A percentile compares a stretch with the other conserved stretches of the same genome.
These are phyloP conservation scores for Bryconaethiops microstoma DNA, from an alignment of 2,797 vertebrate species.

Conservation along the genomic window DNA sequence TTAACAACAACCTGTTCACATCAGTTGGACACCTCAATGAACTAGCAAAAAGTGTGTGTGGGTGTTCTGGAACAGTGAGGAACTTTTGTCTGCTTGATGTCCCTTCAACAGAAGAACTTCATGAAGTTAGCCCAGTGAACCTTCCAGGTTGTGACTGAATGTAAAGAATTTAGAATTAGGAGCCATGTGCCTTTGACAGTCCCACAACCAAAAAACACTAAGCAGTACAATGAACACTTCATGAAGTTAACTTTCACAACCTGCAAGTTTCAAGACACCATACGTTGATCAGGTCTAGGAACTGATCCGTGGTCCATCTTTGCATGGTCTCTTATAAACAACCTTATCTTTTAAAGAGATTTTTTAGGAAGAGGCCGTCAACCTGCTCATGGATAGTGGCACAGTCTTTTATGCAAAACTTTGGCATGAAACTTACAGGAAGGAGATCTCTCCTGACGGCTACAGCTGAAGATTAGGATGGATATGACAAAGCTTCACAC, in stretches of 20 bases:
- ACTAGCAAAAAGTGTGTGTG: constrained; percentile 30
- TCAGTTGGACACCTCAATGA: not conserved
- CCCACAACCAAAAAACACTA: constrained; percentile 13
- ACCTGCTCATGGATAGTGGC: constrained; percentile 36
- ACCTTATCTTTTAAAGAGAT: constrained; percentile 34
- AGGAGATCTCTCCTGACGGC: constrained; percentile 25
- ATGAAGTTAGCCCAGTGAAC: not conserved
- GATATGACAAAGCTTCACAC: too few relatives aligned
- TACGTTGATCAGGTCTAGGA: not conserved
- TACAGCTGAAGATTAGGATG: not conserved
- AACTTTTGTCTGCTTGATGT: not conserved
- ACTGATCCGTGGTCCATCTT: constrained; percentile 31
- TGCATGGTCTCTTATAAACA: constrained; percentile 50
- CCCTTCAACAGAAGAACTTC: constrained; percentile 7
- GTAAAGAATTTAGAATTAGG: constrained; percentile 26
- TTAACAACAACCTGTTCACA: constrained; percentile 41
- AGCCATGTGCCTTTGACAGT: not conserved
- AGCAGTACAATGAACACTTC: not conserved
- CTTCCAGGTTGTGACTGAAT: constrained; percentile 34
- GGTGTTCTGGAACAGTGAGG: constrained; percentile 34
- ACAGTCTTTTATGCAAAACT: constrained; percentile 38
- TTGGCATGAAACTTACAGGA: constrained; percentile 39
- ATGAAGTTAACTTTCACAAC: not conserved
- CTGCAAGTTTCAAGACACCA: constrained; percentile 5
- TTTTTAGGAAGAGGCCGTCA: constrained; percentile 31